These are phyloP conservation scores for Carterocephalus palaemon DNA, from an alignment of 2,888 invertebrate species.

Conservation along the genomic window DNA sequence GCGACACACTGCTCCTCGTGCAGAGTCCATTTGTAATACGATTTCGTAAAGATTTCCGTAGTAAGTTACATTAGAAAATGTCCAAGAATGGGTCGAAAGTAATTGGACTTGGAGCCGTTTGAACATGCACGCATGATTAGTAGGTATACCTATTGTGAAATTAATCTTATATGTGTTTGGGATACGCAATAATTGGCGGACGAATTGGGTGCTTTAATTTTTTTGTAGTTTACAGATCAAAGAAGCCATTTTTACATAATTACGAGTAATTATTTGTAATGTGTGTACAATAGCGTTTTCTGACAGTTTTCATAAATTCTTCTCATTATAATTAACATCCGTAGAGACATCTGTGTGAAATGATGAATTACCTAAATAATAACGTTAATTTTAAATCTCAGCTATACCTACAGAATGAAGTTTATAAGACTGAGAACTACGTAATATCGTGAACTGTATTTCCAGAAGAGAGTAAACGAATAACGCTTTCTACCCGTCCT, in stretches of 20 bases:
- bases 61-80: conserved; percentile 45
- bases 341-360: conserved; percentile 15
- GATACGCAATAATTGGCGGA: conserved; percentile 59
- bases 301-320: conserved; percentile 36
- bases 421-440: conserved; percentile 76
- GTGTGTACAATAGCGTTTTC: conserved; percentile 52
- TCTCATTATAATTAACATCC: conserved; percentile 17
- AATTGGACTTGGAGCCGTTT: conserved; percentile 34
- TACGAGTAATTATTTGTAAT: conserved; percentile 45
- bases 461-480: conserved; percentile 69
- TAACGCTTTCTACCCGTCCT: conserved; percentile 78
- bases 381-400: conserved; percentile 50
- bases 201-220: conserved; percentile 70
- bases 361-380: conserved; percentile 29
- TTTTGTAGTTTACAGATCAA: conserved; percentile 60
- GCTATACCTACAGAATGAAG: conserved; percentile 62
- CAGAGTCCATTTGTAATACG: conserved; percentile 62
- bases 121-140: conserved; percentile 29
- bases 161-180: conserved; percentile 30
- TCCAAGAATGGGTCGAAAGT: conserved; percentile 46
- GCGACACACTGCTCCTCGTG: conserved; percentile 44
- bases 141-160: conserved; percentile 27
- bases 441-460: conserved; percentile 71
- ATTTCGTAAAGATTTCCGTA: conserved; percentile 52
- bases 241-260: conserved; percentile 49